These are phyloP conservation scores for Clarias fuscus DNA, from an alignment of 2,797 vertebrate genomes.

Conservation along the genomic window DNA sequence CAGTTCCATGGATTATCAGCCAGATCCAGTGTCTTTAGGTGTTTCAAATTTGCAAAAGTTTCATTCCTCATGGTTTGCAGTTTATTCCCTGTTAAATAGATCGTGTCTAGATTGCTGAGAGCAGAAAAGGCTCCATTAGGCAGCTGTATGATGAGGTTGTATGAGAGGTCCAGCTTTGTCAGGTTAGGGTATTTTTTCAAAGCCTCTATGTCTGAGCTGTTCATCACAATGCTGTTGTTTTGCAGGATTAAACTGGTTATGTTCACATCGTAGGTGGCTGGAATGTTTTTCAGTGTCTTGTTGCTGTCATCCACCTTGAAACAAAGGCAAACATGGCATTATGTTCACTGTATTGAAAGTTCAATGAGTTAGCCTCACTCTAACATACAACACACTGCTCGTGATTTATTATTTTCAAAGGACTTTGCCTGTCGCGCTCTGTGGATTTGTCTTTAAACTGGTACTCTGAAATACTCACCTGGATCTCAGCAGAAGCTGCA, in stretches of 20 bases:
- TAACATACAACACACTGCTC: not conserved
- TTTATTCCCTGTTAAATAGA: constrained; percentile 70
- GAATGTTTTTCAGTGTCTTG: constrained; percentile 67
- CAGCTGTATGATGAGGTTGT: constrained; percentile 76
- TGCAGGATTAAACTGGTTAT: constrained; percentile 69
- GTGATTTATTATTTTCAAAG: not conserved
- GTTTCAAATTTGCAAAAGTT: constrained; percentile 52
- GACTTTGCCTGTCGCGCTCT: not conserved
- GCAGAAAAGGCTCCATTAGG: constrained; percentile 71
- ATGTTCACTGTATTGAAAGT: not conserved
- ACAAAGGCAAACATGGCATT: constrained; percentile 31
- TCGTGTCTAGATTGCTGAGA: constrained; percentile 67
- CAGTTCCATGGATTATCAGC: constrained; percentile 84
- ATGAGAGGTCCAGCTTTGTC: constrained; percentile 74
- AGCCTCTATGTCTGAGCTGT: constrained; percentile 57
- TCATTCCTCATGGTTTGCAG: constrained; percentile 62
- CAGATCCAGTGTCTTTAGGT: constrained; percentile 68
- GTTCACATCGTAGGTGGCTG: constrained; percentile 52
- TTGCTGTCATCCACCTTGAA: constrained; percentile 54
- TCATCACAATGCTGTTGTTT: constrained; percentile 70
- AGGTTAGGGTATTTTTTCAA: constrained; percentile 70
- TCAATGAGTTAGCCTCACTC: not conserved
- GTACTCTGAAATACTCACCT: constrained; percentile 34
- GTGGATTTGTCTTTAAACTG: not conserved
- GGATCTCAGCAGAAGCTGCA: not conserved